Conservation (phyloP, 2,888 invertebrate species). For the Drosophila pseudotalamancana region DNA sequence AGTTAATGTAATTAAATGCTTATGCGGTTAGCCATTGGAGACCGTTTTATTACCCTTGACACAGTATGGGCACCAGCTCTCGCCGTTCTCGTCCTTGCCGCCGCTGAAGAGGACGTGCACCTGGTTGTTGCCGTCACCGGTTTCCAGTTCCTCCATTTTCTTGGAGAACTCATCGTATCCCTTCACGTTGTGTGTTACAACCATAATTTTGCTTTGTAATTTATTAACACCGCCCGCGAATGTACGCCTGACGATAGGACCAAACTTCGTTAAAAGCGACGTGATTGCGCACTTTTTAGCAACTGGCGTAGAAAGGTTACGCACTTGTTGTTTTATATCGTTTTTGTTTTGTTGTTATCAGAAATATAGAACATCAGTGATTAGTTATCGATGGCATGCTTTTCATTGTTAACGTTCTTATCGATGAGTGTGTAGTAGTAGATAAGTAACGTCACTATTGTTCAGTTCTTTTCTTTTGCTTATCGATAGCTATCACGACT, state of each 20-base stretch:
- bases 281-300: conserved; percentile 58
- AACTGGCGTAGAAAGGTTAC: conserved; percentile 39
- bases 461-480: background rate
- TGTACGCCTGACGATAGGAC: conserved; percentile 56
- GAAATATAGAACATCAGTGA: conserved; percentile 11
- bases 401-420: too few relatives aligned
- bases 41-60: conserved; percentile 88
- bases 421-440: too few relatives aligned
- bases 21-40: conserved; percentile 14
- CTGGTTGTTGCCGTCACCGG: conserved; percentile 63
- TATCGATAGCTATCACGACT: background rate
- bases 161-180: conserved; percentile 84
- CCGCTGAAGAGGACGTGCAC: conserved; percentile 84
- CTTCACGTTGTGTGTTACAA: conserved; percentile 83
- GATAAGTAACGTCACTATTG: background rate
- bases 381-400: conserved; percentile 24
- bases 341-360: conserved; percentile 22
- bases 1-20: conserved; percentile 22
- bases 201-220: conserved; percentile 77
- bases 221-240: conserved; percentile 39
- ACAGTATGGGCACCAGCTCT: conserved; percentile 96
- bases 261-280: conserved; percentile 41
- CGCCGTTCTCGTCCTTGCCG: conserved; percentile 86
- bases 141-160: conserved; percentile 82
- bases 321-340: conserved; percentile 28